A percentile compares a stretch with the other conserved stretches of the same genome.
Evolutionary conservation across 1,140 invertebrate genomes (phyloP).

Genomic region (Reticulitermes speratus): DNA sequence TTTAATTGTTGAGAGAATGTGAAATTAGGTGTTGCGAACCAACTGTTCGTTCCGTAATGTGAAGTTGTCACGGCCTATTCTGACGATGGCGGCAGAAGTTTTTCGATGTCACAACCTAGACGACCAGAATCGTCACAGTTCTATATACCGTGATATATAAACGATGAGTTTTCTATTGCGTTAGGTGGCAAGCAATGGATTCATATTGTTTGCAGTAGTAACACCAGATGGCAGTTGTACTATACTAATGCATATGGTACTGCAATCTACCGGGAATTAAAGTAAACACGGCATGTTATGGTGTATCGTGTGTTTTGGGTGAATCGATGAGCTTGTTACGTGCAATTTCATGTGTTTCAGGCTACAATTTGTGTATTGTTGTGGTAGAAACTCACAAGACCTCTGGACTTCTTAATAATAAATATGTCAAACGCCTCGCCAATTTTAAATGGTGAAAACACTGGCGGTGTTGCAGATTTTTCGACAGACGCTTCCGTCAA

Average conservation of each 20-base stretch:
- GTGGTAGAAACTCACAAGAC: neutral
- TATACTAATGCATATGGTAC: neutral
- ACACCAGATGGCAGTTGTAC: neutral
- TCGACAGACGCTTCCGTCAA: slow-evolving; percentile 39
- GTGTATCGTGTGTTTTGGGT: slow-evolving; percentile 20
- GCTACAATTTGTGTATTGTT: slow-evolving; percentile 11
- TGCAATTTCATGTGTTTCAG: slow-evolving; percentile 30
- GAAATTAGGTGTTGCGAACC: too few species aligned
- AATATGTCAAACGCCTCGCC: slow-evolving; percentile 39
- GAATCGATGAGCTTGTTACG: slow-evolving; percentile 29
- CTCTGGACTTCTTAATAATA: slow-evolving; percentile 22
- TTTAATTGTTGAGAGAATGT: too few species aligned
- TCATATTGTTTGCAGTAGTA: too few species aligned
- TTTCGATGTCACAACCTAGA: too few species aligned
- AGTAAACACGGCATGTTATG: neutral
- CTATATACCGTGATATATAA: too few species aligned
- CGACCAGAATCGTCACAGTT: too few species aligned
- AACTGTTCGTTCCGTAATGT: too few species aligned
- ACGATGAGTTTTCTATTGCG: too few species aligned
- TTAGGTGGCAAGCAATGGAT: too few species aligned
- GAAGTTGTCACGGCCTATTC: too few species aligned
- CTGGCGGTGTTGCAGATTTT: slow-evolving; percentile 36
- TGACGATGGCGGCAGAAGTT: too few species aligned
- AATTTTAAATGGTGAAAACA: slow-evolving; percentile 39
- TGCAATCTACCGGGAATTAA: neutral